Evolutionary conservation across 1,140 invertebrate species (phyloP), one percentile per base, ranked within the genome.

Genomic region (Akabosia matsudoensis): DNA sequence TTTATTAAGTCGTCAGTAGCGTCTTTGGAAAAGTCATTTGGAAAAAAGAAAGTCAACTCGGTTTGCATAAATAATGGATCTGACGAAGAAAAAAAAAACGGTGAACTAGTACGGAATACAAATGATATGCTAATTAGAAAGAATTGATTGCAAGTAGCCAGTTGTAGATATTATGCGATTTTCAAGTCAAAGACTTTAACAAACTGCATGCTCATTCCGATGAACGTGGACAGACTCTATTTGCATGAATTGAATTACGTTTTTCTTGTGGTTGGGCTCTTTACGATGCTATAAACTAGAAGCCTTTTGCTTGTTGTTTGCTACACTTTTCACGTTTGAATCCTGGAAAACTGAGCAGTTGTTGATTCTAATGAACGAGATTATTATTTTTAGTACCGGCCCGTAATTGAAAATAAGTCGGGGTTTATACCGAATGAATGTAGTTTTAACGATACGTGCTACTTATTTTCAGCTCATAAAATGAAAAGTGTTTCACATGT

Each of bases 91-190:
- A n/a, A n/a, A n/a, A n/a, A n/a, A n/a, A 30, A 10, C 28, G 2
- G 2, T 13, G 26, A 30, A 16, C 61, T 7, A n/a, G n/a, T n/a
- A 7, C 61, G 10, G 61, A 2, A 67, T 67, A 31, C 61, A 30
- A 67, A 67, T 67, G 28, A 61, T 61, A 61, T 61, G 54, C 24
- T 61, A 61, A 67, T 67, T 30, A 45, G 37, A 18, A 67, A 7
- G 7, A 61, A 7, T 13, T 7, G n/a, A 22, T n/a, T n/a, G n/a
- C n/a, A n/a, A n/a, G n/a, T 45, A 18, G 37, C 7, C 7, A 45
- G 31, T 7, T 16, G 31, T 1, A 31, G 22, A 67, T 24, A 30
- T 13, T 10, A 30, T 10, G 61, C 7, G 31, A 67, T 67, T 67
- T 24, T 31, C 61, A 31, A 67, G 28, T 67, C 61, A 31, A 31